Evolutionary conservation across 1,140 invertebrate genomes (phyloP), one percentile per base, ranked within the genome.

Genomic region (Brachystomella parvula): DNA sequence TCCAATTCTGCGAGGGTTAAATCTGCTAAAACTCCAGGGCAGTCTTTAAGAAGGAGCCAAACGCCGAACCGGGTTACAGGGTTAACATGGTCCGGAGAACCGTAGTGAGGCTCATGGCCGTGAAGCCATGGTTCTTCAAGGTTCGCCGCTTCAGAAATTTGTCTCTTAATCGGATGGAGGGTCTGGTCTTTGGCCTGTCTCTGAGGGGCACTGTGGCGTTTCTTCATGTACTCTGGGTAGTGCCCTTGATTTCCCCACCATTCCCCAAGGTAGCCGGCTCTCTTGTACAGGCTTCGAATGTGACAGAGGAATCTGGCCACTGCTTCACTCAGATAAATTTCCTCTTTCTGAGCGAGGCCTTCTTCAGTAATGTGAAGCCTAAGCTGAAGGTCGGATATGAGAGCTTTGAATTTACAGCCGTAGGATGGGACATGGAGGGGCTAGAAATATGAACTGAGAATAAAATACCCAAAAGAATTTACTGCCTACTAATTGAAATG

Each of bases 41-140:
- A 66, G 53, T 71, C 70, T 44, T 47, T 61, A 19, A 69, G 1
- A 12, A 71, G 39, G 17, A 68, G 62, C 66, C 70, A 71, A 15
- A 71, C 31, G 9, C 70, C 70, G 35, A 68, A 65, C 9, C 70
- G 44, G 2, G 64, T 66, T 2, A 66, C 65, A n/a, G 65, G 65
- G 29, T 65, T 33, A 35, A 70, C 63, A 31, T 63, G 57, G 31
- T 70, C 68, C n/a, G 65, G 58, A 9, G 44, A 28, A 35, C 33
- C 12, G 26, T 61, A n/a, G n/a, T 21, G 15, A 24, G 24, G 49
- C 24, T 53, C 9, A 6, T 53, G 15, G 2, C 26, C 57, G 12
- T 28, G 9, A 31, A 12, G 24, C 15, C 49, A 53, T 6, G 49
- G 49, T 6, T 53, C 24, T 53, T 26, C 49, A 53, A 9, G 6